Conservation (phyloP, 2,113 vertebrate genomes). For the Trichechus manatus region DNA sequence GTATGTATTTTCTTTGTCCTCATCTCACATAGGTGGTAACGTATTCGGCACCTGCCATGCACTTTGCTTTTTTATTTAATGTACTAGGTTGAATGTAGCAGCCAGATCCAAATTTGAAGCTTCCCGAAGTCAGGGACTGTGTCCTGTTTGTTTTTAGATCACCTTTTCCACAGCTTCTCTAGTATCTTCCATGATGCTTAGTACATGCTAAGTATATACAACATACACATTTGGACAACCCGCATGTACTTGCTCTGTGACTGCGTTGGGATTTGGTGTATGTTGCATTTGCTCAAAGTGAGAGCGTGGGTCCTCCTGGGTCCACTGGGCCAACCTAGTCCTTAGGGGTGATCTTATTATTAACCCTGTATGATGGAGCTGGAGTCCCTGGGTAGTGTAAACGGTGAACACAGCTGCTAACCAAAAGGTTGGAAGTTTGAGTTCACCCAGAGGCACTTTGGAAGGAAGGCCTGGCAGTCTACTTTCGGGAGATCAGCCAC, state of each 20-base stretch:
- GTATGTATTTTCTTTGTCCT: background rate
- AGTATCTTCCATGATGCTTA: background rate
- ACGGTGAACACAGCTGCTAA: background rate
- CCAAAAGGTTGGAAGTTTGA: background rate
- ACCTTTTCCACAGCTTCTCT: background rate
- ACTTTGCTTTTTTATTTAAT: constrained; percentile 60
- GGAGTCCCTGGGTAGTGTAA: background rate
- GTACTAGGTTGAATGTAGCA: background rate
- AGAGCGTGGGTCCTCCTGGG: background rate
- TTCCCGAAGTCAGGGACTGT: background rate
- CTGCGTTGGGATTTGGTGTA: constrained; percentile 28
- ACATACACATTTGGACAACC: background rate
- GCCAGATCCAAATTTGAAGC: background rate
- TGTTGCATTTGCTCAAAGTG: constrained; percentile 44
- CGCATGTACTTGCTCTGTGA: background rate
- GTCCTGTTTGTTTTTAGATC: background rate
- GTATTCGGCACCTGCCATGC: background rate
- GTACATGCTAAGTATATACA: background rate
- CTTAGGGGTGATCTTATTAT: background rate
- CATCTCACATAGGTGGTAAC: background rate
- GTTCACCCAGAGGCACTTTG: background rate
- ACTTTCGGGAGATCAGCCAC: background rate
- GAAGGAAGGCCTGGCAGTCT: background rate
- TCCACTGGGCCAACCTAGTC: background rate
- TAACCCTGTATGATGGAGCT: background rate